Evolutionary conservation across 2,113 vertebrate species (phyloP), one percentile per base, ranked within the genome.

Genomic region (Chitala chitala): DNA sequence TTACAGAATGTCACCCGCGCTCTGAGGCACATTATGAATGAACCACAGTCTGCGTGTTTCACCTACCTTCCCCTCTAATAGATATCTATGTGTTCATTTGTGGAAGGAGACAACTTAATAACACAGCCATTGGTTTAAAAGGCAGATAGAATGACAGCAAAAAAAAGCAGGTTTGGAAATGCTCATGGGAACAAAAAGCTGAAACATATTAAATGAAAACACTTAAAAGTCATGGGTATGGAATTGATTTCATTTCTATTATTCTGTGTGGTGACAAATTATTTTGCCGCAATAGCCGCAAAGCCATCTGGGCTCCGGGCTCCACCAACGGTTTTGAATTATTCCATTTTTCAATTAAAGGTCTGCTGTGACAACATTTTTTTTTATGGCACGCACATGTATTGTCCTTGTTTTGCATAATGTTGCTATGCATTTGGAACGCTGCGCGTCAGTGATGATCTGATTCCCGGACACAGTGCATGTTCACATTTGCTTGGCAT

Each of bases 41-140:
- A 20, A 38, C 50, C 54, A 54, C 31, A 65, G 22, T 24, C 63
- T 42, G 51, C 51, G 56, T 50, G 54, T 48, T 31, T 29, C 29
- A 29, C 9, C 56, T 13, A 55, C 44, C 20, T 66, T 55, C 33
- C 50, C 24, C 20, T 24, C 58, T 76, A 72, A 77, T 42, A 74
- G 53, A 70, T 54, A 74, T 74, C 65, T 70, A 66, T 74, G 72
- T 74, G 65, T 74, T 74, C 54, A 69, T 66, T 44, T 69, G 38
- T 31, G n/a, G 50, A 63, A 53, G 38, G 46, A 71, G 72, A 64
- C 76, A 78, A 65, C 66, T 71, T 78, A 75, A 78, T 75, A 78
- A 74, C 66, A 70, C 48, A 70, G 68, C 29, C 68, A 63, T 71
- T 71, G 74, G 56, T 70, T 70, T 76, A 66, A 66, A 66, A 24